Percentiles rank a stretch among this genome's conserved stretches.
Evolutionary conservation across 2,113 vertebrate genomes (phyloP).

Genomic region (Mesitornis unicolor): DNA sequence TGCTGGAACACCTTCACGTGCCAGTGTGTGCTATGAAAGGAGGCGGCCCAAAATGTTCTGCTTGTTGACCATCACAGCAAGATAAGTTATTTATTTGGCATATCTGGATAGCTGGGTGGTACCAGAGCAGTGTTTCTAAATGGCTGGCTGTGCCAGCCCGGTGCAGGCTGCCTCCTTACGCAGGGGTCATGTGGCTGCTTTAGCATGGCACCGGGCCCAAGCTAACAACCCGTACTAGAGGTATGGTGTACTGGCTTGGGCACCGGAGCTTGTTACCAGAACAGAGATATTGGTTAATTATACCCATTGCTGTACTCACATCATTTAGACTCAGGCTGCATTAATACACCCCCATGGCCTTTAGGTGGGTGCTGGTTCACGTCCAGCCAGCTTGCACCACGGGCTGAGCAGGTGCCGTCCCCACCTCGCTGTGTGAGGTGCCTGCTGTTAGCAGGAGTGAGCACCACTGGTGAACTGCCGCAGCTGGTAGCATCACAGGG

Average conservation of each 20-base stretch:
- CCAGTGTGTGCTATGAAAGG: not conserved
- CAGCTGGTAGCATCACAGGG: not conserved
- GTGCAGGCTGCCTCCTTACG: rapidly evolving
- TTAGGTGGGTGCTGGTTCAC: not conserved
- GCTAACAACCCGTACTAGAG: rapidly evolving
- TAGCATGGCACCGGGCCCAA: rapidly evolving
- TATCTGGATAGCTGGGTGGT: not conserved
- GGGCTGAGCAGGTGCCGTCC: rapidly evolving
- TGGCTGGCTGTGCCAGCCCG: not conserved
- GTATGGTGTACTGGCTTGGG: not conserved
- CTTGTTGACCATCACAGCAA: not conserved
- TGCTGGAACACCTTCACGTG: not conserved
- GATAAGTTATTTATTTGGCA: not conserved
- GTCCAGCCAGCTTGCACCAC: not conserved
- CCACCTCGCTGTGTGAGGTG: rapidly evolving
- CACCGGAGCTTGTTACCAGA: not conserved
- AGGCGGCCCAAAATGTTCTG: not conserved
- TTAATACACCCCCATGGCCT: not conserved
- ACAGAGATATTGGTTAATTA: not conserved
- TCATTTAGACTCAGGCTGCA: not conserved
- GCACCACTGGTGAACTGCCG: not conserved
- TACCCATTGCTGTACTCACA: rapidly evolving
- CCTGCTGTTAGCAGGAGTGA: not conserved
- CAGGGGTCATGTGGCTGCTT: not conserved
- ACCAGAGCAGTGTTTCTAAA: not conserved